Evolutionary conservation across 2,888 invertebrate genomes (phyloP).

Genomic region (Cerastoderma edule): DNA sequence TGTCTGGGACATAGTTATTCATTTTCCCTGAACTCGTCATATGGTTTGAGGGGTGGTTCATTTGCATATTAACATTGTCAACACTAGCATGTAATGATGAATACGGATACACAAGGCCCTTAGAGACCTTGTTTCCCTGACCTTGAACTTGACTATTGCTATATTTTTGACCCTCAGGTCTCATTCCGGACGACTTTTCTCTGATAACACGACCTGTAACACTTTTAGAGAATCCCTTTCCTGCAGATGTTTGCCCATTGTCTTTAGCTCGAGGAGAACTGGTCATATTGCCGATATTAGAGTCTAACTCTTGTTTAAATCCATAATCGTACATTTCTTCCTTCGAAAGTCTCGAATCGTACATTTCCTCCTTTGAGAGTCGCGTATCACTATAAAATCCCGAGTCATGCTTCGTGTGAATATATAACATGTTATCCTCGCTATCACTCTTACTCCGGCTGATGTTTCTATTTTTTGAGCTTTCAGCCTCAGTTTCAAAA

Average conservation of each 20-base stretch:
- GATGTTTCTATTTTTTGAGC: slow-evolving; percentile 17
- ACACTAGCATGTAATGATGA: slow-evolving; percentile 9
- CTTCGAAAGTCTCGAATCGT: slow-evolving; percentile 41
- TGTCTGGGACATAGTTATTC: neutral
- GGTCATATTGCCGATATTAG: slow-evolving; percentile 34
- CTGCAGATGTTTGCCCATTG: neutral
- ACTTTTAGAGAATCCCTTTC: slow-evolving; percentile 13
- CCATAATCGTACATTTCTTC: slow-evolving; percentile 51
- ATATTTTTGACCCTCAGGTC: slow-evolving; percentile 19
- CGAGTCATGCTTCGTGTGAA: slow-evolving; percentile 44
- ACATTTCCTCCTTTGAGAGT: slow-evolving; percentile 45
- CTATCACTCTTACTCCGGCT: slow-evolving; percentile 20
- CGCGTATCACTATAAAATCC: slow-evolving; percentile 50
- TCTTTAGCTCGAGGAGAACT: slow-evolving; percentile 41
- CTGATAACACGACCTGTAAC: slow-evolving; percentile 6
- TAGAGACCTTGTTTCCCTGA: slow-evolving; percentile 6
- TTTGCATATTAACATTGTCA: slow-evolving; percentile 1
- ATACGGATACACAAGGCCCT: neutral
- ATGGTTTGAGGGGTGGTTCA: neutral
- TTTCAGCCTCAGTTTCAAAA: slow-evolving; percentile 18
- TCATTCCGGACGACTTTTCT: slow-evolving; percentile 7
- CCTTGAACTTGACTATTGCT: slow-evolving; percentile 14
- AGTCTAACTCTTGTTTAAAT: slow-evolving; percentile 48
- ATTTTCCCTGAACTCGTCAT: neutral
- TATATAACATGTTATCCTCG: slow-evolving; percentile 19